Percentiles rank a stretch among this genome's conserved stretches.
phyloP scores from a whole-genome alignment of 2,113 vertebrate genomes.

The Tympanuchus pallidicinctus region DNA sequence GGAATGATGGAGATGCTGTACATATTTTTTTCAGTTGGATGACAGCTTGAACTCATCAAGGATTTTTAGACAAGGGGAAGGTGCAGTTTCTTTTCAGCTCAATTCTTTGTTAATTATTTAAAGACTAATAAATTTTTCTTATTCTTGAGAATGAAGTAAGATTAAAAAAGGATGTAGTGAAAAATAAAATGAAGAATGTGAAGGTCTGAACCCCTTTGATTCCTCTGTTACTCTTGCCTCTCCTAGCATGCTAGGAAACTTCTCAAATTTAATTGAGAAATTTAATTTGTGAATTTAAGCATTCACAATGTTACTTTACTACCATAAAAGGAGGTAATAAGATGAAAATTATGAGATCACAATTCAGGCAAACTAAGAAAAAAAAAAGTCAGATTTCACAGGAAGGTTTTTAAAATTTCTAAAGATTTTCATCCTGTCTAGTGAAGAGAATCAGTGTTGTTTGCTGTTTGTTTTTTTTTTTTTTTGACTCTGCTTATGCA shows the following conservation, averaged over 20 bases:
- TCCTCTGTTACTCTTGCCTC: background rate
- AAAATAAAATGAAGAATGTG: background rate
- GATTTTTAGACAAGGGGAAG: background rate
- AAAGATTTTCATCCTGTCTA: background rate
- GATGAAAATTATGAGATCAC: background rate
- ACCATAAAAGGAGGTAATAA: background rate
- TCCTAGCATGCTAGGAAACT: background rate
- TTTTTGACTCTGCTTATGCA: background rate
- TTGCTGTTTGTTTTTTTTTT: background rate
- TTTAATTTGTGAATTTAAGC: background rate
- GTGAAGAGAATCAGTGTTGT: background rate
- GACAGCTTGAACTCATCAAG: background rate
- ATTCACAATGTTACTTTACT: background rate
- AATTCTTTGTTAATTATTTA: background rate
- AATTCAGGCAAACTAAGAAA: background rate
- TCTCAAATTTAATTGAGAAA: background rate
- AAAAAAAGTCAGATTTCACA: background rate
- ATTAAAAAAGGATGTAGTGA: background rate
- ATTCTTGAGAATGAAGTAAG: background rate
- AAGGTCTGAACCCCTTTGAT: background rate
- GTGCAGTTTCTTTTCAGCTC: accelerated
- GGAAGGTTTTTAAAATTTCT: background rate
- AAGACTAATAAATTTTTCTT: background rate
- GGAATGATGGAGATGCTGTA: background rate
- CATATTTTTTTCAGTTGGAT: background rate